Evolutionary conservation across 1,140 invertebrate genomes (phyloP).

Genomic region (Tetranychus urticae): DNA sequence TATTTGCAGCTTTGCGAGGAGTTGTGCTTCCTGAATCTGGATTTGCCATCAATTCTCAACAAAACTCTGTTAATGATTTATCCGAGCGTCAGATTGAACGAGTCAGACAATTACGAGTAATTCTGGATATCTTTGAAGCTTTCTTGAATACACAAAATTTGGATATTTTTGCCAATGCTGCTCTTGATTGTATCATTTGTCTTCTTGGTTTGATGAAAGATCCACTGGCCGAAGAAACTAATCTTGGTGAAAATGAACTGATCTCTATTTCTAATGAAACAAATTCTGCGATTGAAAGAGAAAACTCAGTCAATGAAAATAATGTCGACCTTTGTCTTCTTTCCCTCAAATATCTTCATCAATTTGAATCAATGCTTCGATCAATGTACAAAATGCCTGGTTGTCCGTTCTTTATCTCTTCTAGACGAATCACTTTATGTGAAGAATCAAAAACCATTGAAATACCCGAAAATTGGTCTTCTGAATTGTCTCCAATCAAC

Average conservation of each 20-base stretch:
- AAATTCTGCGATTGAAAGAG: not conserved
- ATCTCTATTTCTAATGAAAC: no score
- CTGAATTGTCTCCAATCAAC: not conserved
- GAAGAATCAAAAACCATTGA: not conserved
- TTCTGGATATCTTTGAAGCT: slow-evolving; percentile 74
- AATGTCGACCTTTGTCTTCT: slow-evolving; percentile 46
- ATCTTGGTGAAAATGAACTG: no score
- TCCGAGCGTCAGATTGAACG: slow-evolving; percentile 19
- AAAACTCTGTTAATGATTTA: not conserved
- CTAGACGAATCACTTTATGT: slow-evolving; percentile 28
- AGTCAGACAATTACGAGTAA: slow-evolving; percentile 33
- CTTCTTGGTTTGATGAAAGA: slow-evolving; percentile 40
- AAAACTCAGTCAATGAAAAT: not conserved
- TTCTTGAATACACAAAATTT: slow-evolving; percentile 76
- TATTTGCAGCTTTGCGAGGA: slow-evolving; percentile 66
- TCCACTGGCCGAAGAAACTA: slow-evolving; percentile 19
- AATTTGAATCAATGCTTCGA: slow-evolving; percentile 56
- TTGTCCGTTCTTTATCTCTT: slow-evolving; percentile 71
- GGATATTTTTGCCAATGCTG: slow-evolving; percentile 73
- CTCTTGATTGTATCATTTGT: slow-evolving; percentile 72
- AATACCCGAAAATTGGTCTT: not conserved
- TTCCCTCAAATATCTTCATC: slow-evolving; percentile 57
- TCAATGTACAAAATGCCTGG: slow-evolving; percentile 86
- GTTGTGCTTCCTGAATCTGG: slow-evolving; percentile 25
- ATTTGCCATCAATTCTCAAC: not conserved